Base-by-base conservation (phyloP, 2,888 invertebrate species). In the Tanytarsus gracilentus region DNA sequence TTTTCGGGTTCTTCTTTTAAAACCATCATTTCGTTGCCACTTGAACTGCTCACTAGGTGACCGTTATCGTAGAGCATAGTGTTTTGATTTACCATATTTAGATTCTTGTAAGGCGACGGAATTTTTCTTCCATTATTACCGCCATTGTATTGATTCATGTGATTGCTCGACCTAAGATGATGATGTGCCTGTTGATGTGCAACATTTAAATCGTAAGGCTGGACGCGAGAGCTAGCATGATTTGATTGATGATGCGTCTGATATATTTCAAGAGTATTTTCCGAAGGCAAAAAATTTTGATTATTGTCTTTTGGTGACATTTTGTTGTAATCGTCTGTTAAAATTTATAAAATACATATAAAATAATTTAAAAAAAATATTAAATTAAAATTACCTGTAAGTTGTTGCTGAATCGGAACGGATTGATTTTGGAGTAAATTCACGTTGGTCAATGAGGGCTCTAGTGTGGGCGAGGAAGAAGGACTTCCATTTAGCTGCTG, bases 1-100 rank as follows among this genome's bases (percentile, higher is more conserved):
- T 69, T 70, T 67, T 73, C 73, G 33, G 73, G 73, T 65, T 73
- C 73, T 65, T 73, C 72, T 66, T 73, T 73, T 33, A 73, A 64
- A 7, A 58, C 48, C 44, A 58, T 44, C 58, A 58, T 48, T 8
- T 58, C 58, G 21, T 27, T 44, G 16, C 48, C 48, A 48, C 30
- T 44, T n/a, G 48, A 44, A 21, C 48, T 48, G 16, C 36, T 58
- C 18, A 48, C 58, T 23, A 58, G n/a, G n/a, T n/a, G n/a, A n/a
- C n/a, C n/a, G n/a, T n/a, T 58, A 2, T 30, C 29, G 16, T 55
- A 39, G 18, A 16, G 40, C 55, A 55, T 40, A 23, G 33, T n/a
- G 26, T 55, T 55, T 16, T 58, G 58, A 40, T 40, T 58, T 16
- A 58, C 48, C 26, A 56, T n/a, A 11, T 25, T 49, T 21, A 52